Conservation (phyloP, 2,888 invertebrate genomes). For the Phyllotreta cruciferae region DNA sequence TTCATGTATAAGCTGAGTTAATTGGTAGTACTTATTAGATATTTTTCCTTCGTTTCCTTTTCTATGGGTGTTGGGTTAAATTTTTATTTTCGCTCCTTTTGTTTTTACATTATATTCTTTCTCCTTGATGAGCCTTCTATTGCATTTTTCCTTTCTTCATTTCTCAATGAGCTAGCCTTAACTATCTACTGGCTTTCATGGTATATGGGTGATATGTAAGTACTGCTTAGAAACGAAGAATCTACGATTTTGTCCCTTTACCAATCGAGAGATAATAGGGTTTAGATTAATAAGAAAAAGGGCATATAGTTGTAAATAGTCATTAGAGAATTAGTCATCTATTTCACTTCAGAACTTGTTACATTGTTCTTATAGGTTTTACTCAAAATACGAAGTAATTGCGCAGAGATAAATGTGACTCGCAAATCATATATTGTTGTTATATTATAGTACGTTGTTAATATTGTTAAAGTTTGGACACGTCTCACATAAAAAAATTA, state of each 20-base stretch:
- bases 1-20: background rate
- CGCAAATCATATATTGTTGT: conserved; percentile 58
- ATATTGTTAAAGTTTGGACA: conserved; percentile 61
- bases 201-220: background rate
- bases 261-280: conserved; percentile 45
- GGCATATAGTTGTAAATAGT: conserved; percentile 50
- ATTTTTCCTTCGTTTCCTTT: background rate
- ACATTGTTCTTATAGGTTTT: conserved; percentile 52
- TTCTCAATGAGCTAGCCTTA: too few relatives aligned
- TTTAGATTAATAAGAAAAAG: conserved; percentile 21
- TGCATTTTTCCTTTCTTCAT: too few relatives aligned
- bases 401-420: conserved; percentile 53
- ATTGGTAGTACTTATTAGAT: too few relatives aligned
- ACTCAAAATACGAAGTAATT: conserved; percentile 37
- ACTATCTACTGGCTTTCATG: background rate
- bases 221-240: conserved; percentile 1
- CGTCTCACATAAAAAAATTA: conserved; percentile 39
- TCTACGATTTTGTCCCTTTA: conserved; percentile 40
- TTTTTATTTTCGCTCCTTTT: too few relatives aligned
- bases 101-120: too few relatives aligned
- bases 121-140: too few relatives aligned
- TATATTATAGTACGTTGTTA: conserved; percentile 60
- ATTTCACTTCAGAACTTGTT: conserved; percentile 52
- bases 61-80: background rate
- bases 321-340: conserved; percentile 51